These are phyloP conservation scores for Zonitis immaculata DNA, from an alignment of 2,888 invertebrate species.

Conservation along the genomic window DNA sequence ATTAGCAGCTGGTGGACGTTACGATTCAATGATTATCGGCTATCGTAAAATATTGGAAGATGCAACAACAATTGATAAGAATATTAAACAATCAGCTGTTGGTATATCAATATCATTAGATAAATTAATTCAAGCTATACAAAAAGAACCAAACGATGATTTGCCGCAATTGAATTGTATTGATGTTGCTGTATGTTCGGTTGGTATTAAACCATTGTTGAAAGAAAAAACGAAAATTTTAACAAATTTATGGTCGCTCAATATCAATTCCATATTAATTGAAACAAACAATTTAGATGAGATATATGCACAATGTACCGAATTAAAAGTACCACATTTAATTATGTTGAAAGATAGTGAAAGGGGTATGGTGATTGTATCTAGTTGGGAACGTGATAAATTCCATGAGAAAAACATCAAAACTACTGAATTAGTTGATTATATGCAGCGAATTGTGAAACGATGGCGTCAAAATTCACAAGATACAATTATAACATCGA, in stretches of 20 bases:
- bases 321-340: constrained; percentile 59
- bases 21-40: constrained; percentile 73
- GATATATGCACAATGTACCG: constrained; percentile 58
- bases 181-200: constrained; percentile 67
- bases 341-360: constrained; percentile 61
- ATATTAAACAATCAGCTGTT: constrained; percentile 57
- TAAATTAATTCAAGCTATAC: constrained; percentile 62
- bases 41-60: constrained; percentile 55
- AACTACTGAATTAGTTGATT: constrained; percentile 62
- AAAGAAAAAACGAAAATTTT: constrained; percentile 54
- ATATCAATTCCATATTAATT: constrained; percentile 60
- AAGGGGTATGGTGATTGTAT: constrained; percentile 52
- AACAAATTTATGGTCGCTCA: constrained; percentile 66
- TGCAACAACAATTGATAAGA: constrained; percentile 32
- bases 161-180: constrained; percentile 37
- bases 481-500: constrained; percentile 18
- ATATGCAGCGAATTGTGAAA: constrained; percentile 62
- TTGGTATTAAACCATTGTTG: constrained; percentile 55
- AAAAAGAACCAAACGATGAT: constrained; percentile 52
- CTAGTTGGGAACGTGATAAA: constrained; percentile 61
- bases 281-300: constrained; percentile 62
- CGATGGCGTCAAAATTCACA: constrained; percentile 30
- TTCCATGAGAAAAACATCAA: constrained; percentile 56
- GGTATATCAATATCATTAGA: constrained; percentile 85
- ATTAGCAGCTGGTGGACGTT: constrained; percentile 85